These are phyloP conservation scores for Phalloptychus januarius DNA, from an alignment of 2,797 vertebrate species.

Conservation along the genomic window DNA sequence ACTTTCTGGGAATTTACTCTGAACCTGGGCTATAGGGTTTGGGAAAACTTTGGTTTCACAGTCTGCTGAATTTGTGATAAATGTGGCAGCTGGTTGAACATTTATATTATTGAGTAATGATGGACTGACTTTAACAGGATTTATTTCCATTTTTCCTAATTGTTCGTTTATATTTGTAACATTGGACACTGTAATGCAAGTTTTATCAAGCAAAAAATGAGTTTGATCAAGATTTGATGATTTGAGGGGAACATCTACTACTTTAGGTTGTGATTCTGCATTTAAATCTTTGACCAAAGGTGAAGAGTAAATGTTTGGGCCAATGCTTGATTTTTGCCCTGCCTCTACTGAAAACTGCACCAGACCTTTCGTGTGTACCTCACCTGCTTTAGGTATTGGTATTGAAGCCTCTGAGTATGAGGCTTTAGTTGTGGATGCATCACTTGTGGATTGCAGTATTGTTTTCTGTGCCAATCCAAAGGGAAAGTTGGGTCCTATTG, in stretches of 20 bases:
- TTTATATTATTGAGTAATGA: slow-evolving; percentile 10
- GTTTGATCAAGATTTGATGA: slow-evolving; percentile 28
- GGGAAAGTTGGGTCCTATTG: slow-evolving; percentile 57
- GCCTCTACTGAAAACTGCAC: slow-evolving; percentile 45
- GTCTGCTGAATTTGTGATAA: slow-evolving; percentile 15
- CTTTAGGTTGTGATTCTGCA: slow-evolving; percentile 29
- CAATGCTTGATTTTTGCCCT: slow-evolving; percentile 38
- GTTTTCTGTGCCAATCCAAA: slow-evolving; percentile 61
- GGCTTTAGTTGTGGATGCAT: slow-evolving; percentile 65
- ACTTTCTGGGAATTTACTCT: slow-evolving; percentile 21
- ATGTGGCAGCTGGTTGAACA: slow-evolving; percentile 16
- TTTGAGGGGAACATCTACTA: slow-evolving; percentile 17
- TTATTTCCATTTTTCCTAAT: slow-evolving; percentile 18
- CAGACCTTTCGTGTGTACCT: slow-evolving; percentile 63
- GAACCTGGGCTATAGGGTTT: slow-evolving; percentile 4
- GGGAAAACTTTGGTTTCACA: slow-evolving; percentile 6
- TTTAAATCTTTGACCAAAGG: slow-evolving; percentile 39
- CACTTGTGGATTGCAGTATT: slow-evolving; percentile 65
- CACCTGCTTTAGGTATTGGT: slow-evolving; percentile 71
- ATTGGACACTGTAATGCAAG: background rate
- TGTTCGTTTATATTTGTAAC: slow-evolving; percentile 26
- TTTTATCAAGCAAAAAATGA: slow-evolving; percentile 3
- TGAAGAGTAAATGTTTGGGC: slow-evolving; percentile 44
- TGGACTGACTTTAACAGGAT: slow-evolving; percentile 6
- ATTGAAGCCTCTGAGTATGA: slow-evolving; percentile 67